Conservation (phyloP, 2,797 vertebrate genomes). For the Myotis daubentonii region DNA sequence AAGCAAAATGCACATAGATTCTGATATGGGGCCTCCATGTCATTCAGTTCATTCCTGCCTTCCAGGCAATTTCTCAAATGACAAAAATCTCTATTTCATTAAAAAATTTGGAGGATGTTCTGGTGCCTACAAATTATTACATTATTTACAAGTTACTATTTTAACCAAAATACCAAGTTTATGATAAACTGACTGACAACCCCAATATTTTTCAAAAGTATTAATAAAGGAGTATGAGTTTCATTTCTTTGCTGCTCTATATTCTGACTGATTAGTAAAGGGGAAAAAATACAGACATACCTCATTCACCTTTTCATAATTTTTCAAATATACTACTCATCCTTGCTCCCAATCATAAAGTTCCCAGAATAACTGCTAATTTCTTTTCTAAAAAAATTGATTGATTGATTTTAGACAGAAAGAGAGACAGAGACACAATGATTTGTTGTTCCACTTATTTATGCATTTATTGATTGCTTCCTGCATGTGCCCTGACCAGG, state of each 20-base stretch:
- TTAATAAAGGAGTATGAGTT: not conserved
- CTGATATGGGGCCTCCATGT: not conserved
- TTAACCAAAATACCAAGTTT: conserved; percentile 42
- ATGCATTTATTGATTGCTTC: not conserved
- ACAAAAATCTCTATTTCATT: not conserved
- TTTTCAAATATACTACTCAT: conserved; percentile 8
- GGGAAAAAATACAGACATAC: not conserved
- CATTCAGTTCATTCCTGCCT: not conserved
- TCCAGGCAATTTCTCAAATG: not conserved
- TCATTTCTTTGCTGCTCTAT: not conserved
- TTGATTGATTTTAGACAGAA: not conserved
- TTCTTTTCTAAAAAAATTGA: not conserved
- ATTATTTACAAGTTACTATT: not conserved
- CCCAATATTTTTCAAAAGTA: not conserved
- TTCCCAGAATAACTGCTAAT: not conserved
- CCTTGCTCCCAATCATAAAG: not conserved
- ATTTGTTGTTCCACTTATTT: not conserved
- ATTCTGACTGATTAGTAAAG: not conserved
- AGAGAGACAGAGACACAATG: not conserved
- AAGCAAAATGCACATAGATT: not conserved
- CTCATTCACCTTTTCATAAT: not conserved
- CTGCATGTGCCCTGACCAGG: not conserved
- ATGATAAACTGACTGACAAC: not conserved
- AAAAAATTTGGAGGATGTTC: not conserved
- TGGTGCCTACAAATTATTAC: not conserved